These are phyloP conservation scores for Drosophila percnosoma DNA, from an alignment of 2,888 invertebrate genomes.

Conservation along the genomic window DNA sequence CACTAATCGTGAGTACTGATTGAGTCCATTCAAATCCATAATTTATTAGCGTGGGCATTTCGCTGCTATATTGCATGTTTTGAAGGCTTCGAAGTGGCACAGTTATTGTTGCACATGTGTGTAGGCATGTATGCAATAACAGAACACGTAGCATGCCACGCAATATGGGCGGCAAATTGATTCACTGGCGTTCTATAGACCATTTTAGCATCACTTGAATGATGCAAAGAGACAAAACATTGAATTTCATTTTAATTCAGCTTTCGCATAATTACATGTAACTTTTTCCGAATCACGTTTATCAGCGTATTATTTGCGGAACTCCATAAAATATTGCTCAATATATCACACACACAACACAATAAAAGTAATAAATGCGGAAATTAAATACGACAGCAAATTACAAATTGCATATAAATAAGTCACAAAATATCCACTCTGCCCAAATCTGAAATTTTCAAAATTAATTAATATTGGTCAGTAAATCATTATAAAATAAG, in stretches of 20 bases:
- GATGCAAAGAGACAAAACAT: conserved; percentile 22
- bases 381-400: conserved; percentile 62
- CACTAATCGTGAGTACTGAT: background rate
- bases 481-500: background rate
- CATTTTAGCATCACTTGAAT: conserved; percentile 8
- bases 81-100: conserved; percentile 10
- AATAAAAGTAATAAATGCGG: conserved; percentile 34
- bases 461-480: conserved; percentile 24
- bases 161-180: conserved; percentile 51
- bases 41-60: conserved; percentile 6
- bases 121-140: conserved; percentile 15
- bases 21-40: background rate
- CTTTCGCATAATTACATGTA: conserved; percentile 47
- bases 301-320: conserved; percentile 45
- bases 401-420: conserved; percentile 52
- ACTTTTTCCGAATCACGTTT: conserved; percentile 50
- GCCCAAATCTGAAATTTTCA: conserved; percentile 10
- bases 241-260: conserved; percentile 54
- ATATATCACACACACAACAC: conserved; percentile 13
- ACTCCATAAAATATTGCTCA: conserved; percentile 22
- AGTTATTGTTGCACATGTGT: background rate
- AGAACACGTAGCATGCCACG: conserved; percentile 23
- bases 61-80: background rate
- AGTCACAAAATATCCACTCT: conserved; percentile 21
- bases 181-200: conserved; percentile 23